Base-by-base conservation (phyloP, 2,888 invertebrate genomes). In the Conomelus anceps region DNA sequence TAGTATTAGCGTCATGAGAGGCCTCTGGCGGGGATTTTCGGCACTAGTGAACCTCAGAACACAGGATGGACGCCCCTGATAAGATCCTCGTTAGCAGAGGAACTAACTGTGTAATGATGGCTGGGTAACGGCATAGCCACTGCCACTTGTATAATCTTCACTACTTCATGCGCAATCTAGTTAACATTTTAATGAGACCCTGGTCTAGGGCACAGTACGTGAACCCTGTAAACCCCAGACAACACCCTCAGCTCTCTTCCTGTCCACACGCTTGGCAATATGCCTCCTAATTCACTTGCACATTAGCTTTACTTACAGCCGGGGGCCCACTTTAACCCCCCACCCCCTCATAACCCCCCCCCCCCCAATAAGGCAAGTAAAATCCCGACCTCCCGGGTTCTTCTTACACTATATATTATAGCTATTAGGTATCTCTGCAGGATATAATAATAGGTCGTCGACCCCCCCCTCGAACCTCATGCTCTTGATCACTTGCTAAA, bases 141-240 rank as follows among this genome's bases (percentile, higher is more conserved):
- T n/a, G n/a, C 3, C 63, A 63, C 63, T 63, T 63, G 63, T 63
- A 26, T 85, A 86, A 86, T 86, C 86, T 86, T 86, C 86, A 23
- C 86, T 86, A 86, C 86, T 86, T 86, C 86, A 86, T 86, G 29
- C 29, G 22, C 86, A 86, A 86, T 86, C 86, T 86, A 86, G 86
- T 86, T 86, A 86, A 86, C 86, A 86, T 86, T 86, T 86, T 86
- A 86, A 86, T 86, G 86, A 86, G 86, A 24, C 86, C 86, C n/a
- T 20, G 63, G 63, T 63, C 63, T 63, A 63, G 63, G 63, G 63
- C 3, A 7, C 63, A 63, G n/a, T n/a, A n/a, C n/a, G n/a, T n/a
- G n/a, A n/a, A n/a, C n/a, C 1, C 63, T 63, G n/a, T n/a, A 26
- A 26, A 11, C 13, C n/a, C 63, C n/a, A 1, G 63, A 3, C 63